phyloP scores from a whole-genome alignment of 2,888 invertebrate genomes.

The Rhagonycha fulva region DNA sequence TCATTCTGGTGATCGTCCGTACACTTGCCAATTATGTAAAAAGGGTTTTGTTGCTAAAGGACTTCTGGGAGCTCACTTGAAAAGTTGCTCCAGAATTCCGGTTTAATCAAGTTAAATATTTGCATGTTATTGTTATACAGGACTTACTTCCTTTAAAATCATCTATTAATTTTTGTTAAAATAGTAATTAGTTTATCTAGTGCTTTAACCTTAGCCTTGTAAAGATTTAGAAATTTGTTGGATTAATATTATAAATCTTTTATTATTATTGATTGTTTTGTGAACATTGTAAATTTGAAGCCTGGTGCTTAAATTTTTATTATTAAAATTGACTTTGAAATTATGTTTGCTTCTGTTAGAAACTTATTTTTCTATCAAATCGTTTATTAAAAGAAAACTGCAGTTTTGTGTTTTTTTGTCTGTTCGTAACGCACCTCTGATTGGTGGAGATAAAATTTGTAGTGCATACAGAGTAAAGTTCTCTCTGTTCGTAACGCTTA shows the following conservation, averaged over 20 bases:
- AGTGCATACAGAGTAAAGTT: too few species aligned
- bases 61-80: constrained; percentile 61
- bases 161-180: not conserved
- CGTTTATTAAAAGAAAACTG: too few species aligned
- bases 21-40: constrained; percentile 58
- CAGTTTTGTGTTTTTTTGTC: too few species aligned
- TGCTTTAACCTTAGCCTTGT: not conserved
- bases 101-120: not conserved
- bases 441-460: too few species aligned
- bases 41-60: constrained; percentile 63
- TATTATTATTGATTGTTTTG: too few species aligned
- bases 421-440: too few species aligned
- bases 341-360: too few species aligned
- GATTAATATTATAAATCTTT: not conserved
- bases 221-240: not conserved
- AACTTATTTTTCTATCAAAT: too few species aligned
- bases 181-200: not conserved
- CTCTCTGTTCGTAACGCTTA: too few species aligned
- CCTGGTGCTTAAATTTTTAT: not conserved
- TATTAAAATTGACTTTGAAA: not conserved
- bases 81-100: constrained; percentile 45
- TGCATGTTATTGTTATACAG: not conserved
- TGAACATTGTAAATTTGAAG: not conserved
- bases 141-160: not conserved
- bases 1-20: constrained; percentile 61